phyloP scores from a whole-genome alignment of 2,888 invertebrate species.

The Epinotia nisella region DNA sequence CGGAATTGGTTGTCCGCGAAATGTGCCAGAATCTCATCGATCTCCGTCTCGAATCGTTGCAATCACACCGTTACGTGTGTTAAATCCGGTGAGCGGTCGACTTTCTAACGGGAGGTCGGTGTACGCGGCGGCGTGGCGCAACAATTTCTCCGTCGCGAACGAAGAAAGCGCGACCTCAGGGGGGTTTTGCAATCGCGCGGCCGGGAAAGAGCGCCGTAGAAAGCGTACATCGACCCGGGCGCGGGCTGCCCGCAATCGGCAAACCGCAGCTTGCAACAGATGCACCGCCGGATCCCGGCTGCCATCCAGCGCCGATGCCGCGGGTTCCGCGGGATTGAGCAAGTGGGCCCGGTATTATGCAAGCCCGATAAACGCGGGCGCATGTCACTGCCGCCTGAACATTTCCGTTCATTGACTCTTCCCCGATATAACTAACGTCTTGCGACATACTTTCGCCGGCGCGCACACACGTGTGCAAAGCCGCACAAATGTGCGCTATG shows the following conservation, averaged over 20 bases:
- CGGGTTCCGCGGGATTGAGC: constrained; percentile 63
- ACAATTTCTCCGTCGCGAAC: constrained; percentile 84
- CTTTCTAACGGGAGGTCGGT: constrained; percentile 84
- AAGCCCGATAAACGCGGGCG: constrained; percentile 77
- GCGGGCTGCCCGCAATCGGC: constrained; percentile 50
- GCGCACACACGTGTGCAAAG: constrained; percentile 62
- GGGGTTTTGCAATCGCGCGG: constrained; percentile 80
- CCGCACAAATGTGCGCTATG: constrained; percentile 51
- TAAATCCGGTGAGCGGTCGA: constrained; percentile 83
- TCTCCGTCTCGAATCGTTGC: constrained; percentile 79
- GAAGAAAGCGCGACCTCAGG: constrained; percentile 85
- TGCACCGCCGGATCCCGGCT: constrained; percentile 66
- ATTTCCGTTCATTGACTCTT: constrained; percentile 85
- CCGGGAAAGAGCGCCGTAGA: constrained; percentile 73
- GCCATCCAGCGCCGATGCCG: constrained; percentile 55
- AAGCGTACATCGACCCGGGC: constrained; percentile 72
- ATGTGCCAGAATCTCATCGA: constrained; percentile 75
- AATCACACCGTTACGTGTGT: constrained; percentile 83
- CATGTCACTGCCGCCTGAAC: constrained; percentile 79
- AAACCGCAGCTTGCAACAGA: constrained; percentile 69
- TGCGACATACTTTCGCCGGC: constrained; percentile 73
- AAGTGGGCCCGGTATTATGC: constrained; percentile 74
- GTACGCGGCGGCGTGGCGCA: constrained; percentile 81
- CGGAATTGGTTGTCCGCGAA: constrained; percentile 79
- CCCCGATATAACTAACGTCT: constrained; percentile 76